phyloP scores from a whole-genome alignment of 2,113 vertebrate species.

The Caranx melampygus region DNA sequence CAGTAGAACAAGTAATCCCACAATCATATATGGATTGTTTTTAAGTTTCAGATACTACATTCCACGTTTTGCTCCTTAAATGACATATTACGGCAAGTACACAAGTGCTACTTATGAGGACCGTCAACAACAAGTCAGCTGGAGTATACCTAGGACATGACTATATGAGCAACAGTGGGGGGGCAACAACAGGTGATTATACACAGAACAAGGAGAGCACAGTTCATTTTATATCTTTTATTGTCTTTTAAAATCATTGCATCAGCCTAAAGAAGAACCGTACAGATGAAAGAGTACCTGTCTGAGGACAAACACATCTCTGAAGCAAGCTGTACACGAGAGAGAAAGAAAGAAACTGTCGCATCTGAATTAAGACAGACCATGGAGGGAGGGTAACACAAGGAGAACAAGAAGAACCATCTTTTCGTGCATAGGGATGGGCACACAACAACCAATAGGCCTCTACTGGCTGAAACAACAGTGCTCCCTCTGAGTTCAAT shows the following conservation, averaged over 20 bases:
- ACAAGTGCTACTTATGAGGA: not conserved
- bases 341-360: constrained; percentile 63
- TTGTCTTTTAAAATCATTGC: constrained; percentile 81
- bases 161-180: not conserved
- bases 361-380: constrained; percentile 70
- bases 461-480: constrained; percentile 66
- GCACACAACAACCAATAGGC: constrained; percentile 62
- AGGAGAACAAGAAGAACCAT: constrained; percentile 52
- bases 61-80: not conserved
- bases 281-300: constrained; percentile 88
- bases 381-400: constrained; percentile 49
- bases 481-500: constrained; percentile 79
- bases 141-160: not conserved
- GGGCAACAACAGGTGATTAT: not conserved
- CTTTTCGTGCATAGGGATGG: constrained; percentile 70
- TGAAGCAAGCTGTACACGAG: constrained; percentile 78
- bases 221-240: constrained; percentile 75
- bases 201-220: not conserved
- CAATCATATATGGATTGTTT: too few relatives aligned
- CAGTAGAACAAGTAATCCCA: not conserved
- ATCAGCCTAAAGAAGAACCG: constrained; percentile 83
- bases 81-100: not conserved
- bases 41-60: not conserved
- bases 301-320: constrained; percentile 83
- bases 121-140: not conserved